Evolutionary conservation across 1,140 invertebrate genomes (phyloP), one percentile per base, ranked within the genome.

Genomic region (Asbolus verrucosus): DNA sequence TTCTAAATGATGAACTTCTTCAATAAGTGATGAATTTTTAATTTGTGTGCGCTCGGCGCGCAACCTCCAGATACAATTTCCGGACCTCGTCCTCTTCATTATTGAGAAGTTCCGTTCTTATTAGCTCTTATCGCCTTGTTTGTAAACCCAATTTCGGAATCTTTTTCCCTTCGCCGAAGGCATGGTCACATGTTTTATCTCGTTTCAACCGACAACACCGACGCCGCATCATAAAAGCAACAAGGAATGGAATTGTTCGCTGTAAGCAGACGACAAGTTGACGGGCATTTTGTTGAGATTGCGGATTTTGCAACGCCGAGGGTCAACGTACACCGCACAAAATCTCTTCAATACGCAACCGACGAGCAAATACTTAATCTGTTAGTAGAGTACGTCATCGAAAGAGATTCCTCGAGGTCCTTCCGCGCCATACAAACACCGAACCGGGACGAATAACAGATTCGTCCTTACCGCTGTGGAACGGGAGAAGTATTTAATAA

Each of bases 211-310:
- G 18, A 46, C 41, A 19, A 46, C 15, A 4, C 24, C 24, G 11
- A n/a, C 33, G 33, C 33, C 33, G 33, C 5, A 27, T 46, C 41
- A 46, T 46, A 46, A 54, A 54, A 27, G 46, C 46, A 54, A 54
- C 46, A 54, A 54, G 46, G 46, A 54, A 54, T 27, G 46, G 46
- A 54, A 54, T 54, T 54, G 46, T 54, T 54, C 46, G 46, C 21
- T 27, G 46, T 54, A 54, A 54, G 46, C 46, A 54, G 46, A 54
- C 46, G 46, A 54, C 46, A 54, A 54, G 46, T 54, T 54, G 46
- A 54, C 46, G 46, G 46, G 18, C 46, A 21, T 54, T 54, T 54
- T 54, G 46, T 54, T 54, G 46, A 54, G 46, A 54, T 54, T 54
- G 46, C 46, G 46, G 46, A 54, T 54, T 54, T 54, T 54, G 46